Conservation (phyloP, 2,797 vertebrate genomes). For the Phalanger gymnotis region DNA sequence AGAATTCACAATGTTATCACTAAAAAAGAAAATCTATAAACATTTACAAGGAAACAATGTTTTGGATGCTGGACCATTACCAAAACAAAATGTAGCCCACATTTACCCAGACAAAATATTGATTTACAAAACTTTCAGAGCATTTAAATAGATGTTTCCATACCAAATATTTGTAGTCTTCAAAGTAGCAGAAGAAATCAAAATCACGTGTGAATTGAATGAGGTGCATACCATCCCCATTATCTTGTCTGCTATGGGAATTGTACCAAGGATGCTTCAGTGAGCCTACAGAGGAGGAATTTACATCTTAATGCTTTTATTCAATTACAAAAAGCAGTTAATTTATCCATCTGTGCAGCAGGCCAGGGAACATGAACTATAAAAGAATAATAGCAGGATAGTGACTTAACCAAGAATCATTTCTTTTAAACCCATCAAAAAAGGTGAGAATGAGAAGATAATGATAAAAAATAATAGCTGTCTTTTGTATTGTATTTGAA, state of each 20-base stretch:
- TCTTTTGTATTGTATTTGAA: constrained; percentile 19
- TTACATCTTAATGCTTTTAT: background rate
- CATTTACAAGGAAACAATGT: background rate
- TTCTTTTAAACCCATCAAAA: background rate
- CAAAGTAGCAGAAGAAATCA: background rate
- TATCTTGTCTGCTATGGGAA: background rate
- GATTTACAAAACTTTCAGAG: background rate
- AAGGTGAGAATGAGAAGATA: background rate
- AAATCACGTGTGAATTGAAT: background rate
- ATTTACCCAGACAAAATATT: background rate
- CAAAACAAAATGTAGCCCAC: background rate
- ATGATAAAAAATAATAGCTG: background rate
- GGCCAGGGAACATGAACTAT: background rate
- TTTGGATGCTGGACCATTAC: background rate
- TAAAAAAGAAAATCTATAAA: background rate
- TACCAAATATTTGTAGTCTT: background rate
- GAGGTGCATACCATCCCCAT: background rate
- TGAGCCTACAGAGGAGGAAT: background rate
- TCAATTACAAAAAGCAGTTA: background rate
- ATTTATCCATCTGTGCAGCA: background rate
- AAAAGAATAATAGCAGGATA: background rate
- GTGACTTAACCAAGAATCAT: background rate
- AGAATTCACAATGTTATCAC: background rate
- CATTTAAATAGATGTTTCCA: background rate
- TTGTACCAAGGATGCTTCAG: background rate